Evolutionary conservation across 2,888 invertebrate species (phyloP), one percentile per base, ranked within the genome.

Genomic region (Agrochola circellaris): DNA sequence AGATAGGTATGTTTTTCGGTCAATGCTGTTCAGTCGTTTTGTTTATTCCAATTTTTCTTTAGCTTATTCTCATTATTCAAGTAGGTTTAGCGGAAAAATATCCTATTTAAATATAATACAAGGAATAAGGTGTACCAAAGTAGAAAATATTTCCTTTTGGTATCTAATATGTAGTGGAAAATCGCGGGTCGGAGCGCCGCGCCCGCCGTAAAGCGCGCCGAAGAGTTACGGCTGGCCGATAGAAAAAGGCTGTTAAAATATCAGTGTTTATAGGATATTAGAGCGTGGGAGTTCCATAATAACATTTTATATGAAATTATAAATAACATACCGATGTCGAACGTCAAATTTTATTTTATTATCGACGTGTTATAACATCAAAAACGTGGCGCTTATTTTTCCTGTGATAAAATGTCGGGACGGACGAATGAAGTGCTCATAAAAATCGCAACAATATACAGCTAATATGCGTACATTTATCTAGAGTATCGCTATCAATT

Each of bases 401-500:
- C 20, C 13, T 26, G 45, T 51, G n/a, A 81, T 56, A 68, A 61
- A 56, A 61, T 26, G 61, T 45, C 17, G 45, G 73, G 20, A 58
- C 65, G n/a, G 54, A 77, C 38, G 23, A 73, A 83, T 79, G 72
- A 86, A 83, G 87, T 71, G 65, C 80, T 70, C 38, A 78, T 79
- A 73, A 79, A 79, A 76, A 82, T 76, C 58, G 82, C 74, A 80
- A 84, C 76, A 82, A 75, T 79, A 75, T 73, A 73, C 75, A 68
- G 60, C 70, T 87, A 87, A 87, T 88, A 87, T 77, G 75, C 58
- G 69, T 71, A 74, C 77, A 75, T 87, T 88, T 85, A 87, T 81
- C 64, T 85, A 75, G 69, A 74, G 75, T 82, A 84, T 87, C 80
- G 82, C 85, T 87, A 87, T 89, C 89, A 91, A 91, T 90, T 89